Evolutionary conservation across 2,113 vertebrate species (phyloP).

Genomic region (Stercorarius parasiticus): DNA sequence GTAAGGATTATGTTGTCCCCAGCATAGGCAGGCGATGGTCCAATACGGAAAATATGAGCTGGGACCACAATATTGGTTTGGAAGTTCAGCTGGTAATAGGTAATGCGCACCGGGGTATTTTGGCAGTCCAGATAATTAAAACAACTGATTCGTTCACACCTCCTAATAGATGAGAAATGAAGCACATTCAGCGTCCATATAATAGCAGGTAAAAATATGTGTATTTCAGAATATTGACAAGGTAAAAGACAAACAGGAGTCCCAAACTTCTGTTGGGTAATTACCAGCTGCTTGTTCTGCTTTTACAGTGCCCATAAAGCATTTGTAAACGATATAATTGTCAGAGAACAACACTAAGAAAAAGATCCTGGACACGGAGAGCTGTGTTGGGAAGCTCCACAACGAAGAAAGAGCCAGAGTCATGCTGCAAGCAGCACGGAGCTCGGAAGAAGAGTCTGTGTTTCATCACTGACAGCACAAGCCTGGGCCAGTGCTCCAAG

Average conservation of each 20-base stretch:
- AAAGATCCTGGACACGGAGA: not conserved
- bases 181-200: not conserved
- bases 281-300: not conserved
- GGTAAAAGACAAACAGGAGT: not conserved
- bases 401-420: not conserved
- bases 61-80: constrained; percentile 88
- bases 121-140: constrained; percentile 86
- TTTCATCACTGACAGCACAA: not conserved
- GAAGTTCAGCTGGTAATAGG: constrained; percentile 90
- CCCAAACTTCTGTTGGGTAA: not conserved
- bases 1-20: constrained; percentile 87
- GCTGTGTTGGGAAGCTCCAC: not conserved
- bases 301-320: not conserved
- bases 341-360: not conserved
- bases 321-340: not conserved
- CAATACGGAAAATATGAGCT: constrained; percentile 91
- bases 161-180: constrained; percentile 68
- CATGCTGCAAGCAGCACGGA: not conserved
- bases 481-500: not conserved
- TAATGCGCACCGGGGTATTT: constrained; percentile 83
- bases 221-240: not conserved
- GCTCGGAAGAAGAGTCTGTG: not conserved
- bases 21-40: constrained; percentile 84
- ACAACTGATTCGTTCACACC: constrained; percentile 86
- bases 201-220: not conserved